Evolutionary conservation across 2,113 vertebrate species (phyloP).

Genomic region (Lethenteron reissneri): DNA sequence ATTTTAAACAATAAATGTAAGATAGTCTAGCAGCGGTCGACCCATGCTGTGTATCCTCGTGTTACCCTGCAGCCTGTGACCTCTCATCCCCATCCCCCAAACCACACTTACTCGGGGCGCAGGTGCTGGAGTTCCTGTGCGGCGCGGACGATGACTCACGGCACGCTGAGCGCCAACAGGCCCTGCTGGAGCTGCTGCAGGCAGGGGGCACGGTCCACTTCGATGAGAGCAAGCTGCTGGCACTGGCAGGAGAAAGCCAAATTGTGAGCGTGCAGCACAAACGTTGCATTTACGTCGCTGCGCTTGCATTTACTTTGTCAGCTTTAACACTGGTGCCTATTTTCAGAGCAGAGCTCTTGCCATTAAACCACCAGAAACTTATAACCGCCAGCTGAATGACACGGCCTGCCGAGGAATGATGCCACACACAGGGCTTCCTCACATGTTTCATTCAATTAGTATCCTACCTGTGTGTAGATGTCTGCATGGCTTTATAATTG

Average conservation of each 20-base stretch:
- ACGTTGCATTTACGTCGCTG: neutral
- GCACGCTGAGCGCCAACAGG: conserved; percentile 89
- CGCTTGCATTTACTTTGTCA: neutral
- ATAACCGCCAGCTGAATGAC: no score
- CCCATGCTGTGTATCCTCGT: no score
- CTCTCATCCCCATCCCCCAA: neutral
- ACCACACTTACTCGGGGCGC: neutral
- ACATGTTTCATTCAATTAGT: no score
- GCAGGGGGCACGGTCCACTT: conserved; percentile 81
- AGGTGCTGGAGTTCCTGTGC: conserved; percentile 94
- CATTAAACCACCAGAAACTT: no score
- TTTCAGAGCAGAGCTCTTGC: no score
- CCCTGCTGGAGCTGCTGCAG: conserved; percentile 72
- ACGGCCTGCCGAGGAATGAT: no score
- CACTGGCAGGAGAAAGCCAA: conserved; percentile 74
- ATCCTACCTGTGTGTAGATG: no score
- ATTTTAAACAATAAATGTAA: no score
- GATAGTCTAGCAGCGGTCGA: no score
- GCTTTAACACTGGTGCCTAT: neutral
- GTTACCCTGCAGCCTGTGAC: no score
- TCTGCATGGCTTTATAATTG: no score
- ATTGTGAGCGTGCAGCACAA: conserved; percentile 41
- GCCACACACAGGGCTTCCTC: no score
- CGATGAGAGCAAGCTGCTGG: conserved; percentile 54
- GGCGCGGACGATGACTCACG: conserved; percentile 74